Percentiles rank a stretch among this genome's conserved stretches.
Evolutionary conservation across 2,888 invertebrate genomes (phyloP).

Genomic region (Patella depressa): DNA sequence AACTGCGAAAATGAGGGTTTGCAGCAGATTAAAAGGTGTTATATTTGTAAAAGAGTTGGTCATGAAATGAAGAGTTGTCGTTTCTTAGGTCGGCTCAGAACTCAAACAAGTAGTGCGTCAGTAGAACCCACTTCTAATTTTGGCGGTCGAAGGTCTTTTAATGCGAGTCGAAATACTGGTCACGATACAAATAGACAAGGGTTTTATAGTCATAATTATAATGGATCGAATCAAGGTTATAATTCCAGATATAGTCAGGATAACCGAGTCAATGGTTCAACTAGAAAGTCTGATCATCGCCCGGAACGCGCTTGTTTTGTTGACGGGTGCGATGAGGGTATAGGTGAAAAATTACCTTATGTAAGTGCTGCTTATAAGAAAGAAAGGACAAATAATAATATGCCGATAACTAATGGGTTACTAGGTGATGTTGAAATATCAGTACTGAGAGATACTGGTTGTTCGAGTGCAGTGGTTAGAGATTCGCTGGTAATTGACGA

Average conservation of each 20-base stretch:
- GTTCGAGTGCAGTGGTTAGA: conserved; percentile 31
- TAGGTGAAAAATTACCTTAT: not conserved
- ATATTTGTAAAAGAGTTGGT: not conserved
- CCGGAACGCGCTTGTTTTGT: not conserved
- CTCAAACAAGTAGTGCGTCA: not conserved
- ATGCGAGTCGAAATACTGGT: no score
- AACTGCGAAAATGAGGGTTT: not conserved
- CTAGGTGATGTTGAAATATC: conserved; percentile 22
- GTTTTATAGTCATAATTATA: no score
- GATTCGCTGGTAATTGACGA: conserved; percentile 17
- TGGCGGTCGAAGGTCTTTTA: no score
- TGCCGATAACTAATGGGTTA: conserved; percentile 26
- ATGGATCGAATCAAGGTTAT: no score
- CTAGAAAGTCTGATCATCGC: no score
- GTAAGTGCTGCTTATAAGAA: conserved; percentile 15
- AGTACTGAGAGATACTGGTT: conserved; percentile 30
- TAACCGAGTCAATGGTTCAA: no score
- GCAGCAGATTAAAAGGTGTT: not conserved
- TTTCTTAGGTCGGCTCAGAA: not conserved
- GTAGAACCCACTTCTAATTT: no score
- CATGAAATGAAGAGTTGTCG: conserved; percentile 1
- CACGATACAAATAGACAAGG: no score
- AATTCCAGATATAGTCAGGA: no score
- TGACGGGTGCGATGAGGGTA: not conserved
- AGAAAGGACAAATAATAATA: not conserved